phyloP scores from a whole-genome alignment of 2,888 invertebrate species.

The Drosophila picticornis region DNA sequence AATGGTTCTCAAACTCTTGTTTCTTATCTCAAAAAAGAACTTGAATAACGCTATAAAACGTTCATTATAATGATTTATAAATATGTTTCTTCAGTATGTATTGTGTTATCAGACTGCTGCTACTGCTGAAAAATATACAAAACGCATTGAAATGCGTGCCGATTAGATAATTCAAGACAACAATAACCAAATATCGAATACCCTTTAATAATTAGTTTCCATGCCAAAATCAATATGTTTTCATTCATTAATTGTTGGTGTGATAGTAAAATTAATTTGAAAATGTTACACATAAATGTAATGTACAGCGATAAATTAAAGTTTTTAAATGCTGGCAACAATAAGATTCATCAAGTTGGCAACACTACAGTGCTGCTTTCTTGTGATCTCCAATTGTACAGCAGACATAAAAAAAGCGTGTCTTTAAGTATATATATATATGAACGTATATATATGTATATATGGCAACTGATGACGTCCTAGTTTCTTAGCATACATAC shows the following conservation, averaged over 20 bases:
- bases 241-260: background rate
- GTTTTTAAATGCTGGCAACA: background rate
- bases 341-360: conserved; percentile 21
- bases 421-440: background rate
- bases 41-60: conserved; percentile 12
- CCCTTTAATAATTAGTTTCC: background rate
- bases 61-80: conserved; percentile 37
- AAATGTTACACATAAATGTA: background rate
- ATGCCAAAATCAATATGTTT: background rate
- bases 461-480: conserved; percentile 12
- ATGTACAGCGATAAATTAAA: background rate
- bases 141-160: conserved; percentile 35
- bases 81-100: background rate
- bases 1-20: conserved; percentile 14
- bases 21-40: conserved; percentile 30
- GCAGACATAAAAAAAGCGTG: background rate
- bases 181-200: background rate
- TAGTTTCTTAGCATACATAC: background rate
- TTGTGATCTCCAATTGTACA: conserved; percentile 14
- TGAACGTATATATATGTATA: background rate
- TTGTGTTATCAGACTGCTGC: conserved; percentile 27
- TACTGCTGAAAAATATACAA: conserved; percentile 21
- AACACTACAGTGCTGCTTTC: conserved; percentile 2
- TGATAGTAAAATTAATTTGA: background rate
- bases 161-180: conserved; percentile 44